A percentile compares a stretch with the other conserved stretches of the same genome.
Evolutionary conservation across 2,113 vertebrate species (phyloP).

Genomic region (Mus spicilegus): DNA sequence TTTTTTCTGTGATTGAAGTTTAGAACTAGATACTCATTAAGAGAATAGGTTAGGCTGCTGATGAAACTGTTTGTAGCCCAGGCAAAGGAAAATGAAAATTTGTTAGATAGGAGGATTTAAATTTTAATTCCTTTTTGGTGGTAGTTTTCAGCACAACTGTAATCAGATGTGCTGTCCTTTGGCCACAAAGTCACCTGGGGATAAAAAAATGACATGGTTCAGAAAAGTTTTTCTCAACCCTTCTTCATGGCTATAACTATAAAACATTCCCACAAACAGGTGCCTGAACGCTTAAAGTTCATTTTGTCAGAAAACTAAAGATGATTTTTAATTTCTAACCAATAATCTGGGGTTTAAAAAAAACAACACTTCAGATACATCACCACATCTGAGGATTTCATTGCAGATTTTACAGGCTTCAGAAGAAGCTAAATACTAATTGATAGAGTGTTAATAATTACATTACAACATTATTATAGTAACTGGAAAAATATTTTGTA

Average conservation of each 20-base stretch:
- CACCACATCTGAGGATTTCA: not conserved
- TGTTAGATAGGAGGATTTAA: not conserved
- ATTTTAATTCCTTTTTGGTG: conserved; percentile 5
- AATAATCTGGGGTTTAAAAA: conserved; percentile 53
- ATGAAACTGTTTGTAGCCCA: not conserved
- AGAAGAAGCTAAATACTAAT: not conserved
- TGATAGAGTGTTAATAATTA: not conserved
- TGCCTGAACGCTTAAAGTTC: conserved; percentile 50
- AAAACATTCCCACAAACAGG: not conserved
- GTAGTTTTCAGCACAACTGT: not conserved
- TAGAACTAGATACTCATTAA: not conserved
- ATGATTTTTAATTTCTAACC: conserved; percentile 56
- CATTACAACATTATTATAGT: not conserved
- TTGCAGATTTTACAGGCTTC: not conserved
- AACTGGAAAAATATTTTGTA: not conserved
- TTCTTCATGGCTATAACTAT: not conserved
- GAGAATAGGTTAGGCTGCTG: not conserved
- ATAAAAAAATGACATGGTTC: not conserved
- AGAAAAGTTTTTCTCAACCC: not conserved
- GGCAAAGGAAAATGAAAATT: conserved; percentile 15
- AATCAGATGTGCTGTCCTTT: not conserved
- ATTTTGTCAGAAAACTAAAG: conserved; percentile 15
- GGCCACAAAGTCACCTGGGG: not conserved
- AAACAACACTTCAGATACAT: conserved; percentile 30
- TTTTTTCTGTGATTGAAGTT: conserved; percentile 16